phyloP scores from a whole-genome alignment of 1,140 invertebrate species.

The Dinoponera quadriceps region DNA sequence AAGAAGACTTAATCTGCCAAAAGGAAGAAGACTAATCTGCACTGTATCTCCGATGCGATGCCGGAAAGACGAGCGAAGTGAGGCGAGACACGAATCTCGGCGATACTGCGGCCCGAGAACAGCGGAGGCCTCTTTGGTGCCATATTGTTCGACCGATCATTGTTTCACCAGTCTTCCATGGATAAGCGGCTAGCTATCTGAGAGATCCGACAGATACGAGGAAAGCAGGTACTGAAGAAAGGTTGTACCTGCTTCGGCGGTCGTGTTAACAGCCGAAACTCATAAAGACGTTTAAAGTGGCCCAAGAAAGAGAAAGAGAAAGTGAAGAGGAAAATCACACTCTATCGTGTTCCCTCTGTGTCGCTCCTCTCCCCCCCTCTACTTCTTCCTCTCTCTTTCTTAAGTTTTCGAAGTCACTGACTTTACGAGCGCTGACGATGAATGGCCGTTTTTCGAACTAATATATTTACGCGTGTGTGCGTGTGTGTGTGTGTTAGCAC shows the following conservation, averaged over 20 bases:
- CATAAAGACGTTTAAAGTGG: constrained; percentile 83
- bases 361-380: background rate
- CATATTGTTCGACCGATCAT: constrained; percentile 64
- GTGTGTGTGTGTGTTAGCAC: background rate
- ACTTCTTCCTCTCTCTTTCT: background rate
- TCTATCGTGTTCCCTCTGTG: background rate
- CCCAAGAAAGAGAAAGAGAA: constrained; percentile 65
- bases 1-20: background rate
- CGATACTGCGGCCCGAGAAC: background rate
- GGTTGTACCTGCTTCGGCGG: constrained; percentile 64
- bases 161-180: constrained; percentile 65
- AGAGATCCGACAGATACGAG: constrained; percentile 69
- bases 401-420: constrained; percentile 44
- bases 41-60: background rate
- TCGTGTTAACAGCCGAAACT: constrained; percentile 83
- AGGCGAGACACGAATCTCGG: constrained; percentile 17
- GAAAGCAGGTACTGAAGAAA: constrained; percentile 51
- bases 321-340: constrained; percentile 27
- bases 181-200: constrained; percentile 61
- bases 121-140: constrained; percentile 21
- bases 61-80: background rate
- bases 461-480: background rate
- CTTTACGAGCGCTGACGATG: constrained; percentile 35
- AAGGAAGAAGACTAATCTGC: background rate
- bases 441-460: constrained; percentile 50